Conservation (phyloP, 2,888 invertebrate genomes). For the Dermolepida albohirtum region DNA sequence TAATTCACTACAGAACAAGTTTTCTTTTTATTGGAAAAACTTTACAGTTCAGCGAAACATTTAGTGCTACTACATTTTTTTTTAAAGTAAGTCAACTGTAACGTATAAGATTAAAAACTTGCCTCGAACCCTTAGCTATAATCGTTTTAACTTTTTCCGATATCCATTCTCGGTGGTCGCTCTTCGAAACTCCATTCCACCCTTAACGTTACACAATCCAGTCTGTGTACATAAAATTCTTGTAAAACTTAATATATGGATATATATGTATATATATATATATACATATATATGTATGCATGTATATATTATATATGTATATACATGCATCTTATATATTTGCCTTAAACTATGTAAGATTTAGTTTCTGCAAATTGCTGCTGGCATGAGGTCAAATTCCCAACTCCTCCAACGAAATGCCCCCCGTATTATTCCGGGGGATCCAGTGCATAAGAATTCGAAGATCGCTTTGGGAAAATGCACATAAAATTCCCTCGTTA, state of each 20-base stretch:
- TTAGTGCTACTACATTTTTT: no score
- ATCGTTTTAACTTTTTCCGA: constrained; percentile 21
- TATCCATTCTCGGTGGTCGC: constrained; percentile 1
- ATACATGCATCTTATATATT: constrained; percentile 12
- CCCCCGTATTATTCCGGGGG: not conserved
- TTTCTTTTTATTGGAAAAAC: no score
- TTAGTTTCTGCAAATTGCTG: constrained; percentile 26
- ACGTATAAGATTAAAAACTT: constrained; percentile 3
- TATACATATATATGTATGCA: no score
- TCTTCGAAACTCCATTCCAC: no score
- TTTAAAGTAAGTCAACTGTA: no score
- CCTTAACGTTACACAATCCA: no score
- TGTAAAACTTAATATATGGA: no score
- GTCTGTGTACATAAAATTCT: no score
- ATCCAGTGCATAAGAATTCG: not conserved
- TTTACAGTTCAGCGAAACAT: no score
- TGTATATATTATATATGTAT: no score
- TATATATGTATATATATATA: no score
- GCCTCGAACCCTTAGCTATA: not conserved
- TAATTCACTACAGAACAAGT: no score
- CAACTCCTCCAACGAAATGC: not conserved
- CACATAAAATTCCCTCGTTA: constrained; percentile 2
- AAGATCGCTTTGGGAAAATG: not conserved
- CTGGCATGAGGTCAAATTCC: constrained; percentile 27
- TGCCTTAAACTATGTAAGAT: constrained; percentile 25